phyloP scores from a whole-genome alignment of 1,140 invertebrate genomes.

The Hylaeus anthracinus region DNA sequence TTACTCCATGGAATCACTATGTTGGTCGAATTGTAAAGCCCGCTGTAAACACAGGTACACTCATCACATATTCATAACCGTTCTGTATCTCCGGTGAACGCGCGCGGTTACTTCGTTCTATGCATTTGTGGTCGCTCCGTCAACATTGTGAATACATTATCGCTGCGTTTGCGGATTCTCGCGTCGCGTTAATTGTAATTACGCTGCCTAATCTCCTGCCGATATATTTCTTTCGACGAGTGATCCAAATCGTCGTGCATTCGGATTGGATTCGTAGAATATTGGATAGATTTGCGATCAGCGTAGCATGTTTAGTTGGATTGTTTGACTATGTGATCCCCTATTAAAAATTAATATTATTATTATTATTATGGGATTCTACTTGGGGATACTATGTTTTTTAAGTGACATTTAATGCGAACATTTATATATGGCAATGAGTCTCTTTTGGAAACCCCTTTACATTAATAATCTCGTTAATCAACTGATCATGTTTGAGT shows the following conservation, averaged over 20 bases:
- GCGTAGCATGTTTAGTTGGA: no score
- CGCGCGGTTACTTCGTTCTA: conserved; percentile 20
- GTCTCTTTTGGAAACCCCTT: no score
- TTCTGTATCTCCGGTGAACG: conserved; percentile 9
- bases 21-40: conserved; percentile 13
- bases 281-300: neutral
- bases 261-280: neutral
- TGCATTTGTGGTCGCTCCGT: conserved; percentile 16
- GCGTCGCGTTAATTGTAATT: conserved; percentile 32
- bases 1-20: neutral
- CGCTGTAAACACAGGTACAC: neutral
- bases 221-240: conserved; percentile 12
- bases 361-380: no score
- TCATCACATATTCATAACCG: conserved; percentile 33
- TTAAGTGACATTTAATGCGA: no score
- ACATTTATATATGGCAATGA: no score
- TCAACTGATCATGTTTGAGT: no score
- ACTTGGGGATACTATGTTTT: no score
- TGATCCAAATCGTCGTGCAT: neutral
- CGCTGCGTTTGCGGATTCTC: conserved; percentile 30
- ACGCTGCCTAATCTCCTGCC: conserved; percentile 1
- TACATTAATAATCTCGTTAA: no score
- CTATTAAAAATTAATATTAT: neutral
- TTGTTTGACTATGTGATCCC: neutral
- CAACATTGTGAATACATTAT: conserved; percentile 33